phyloP scores from a whole-genome alignment of 2,888 invertebrate species.

The Kryphioiulus occultus region DNA sequence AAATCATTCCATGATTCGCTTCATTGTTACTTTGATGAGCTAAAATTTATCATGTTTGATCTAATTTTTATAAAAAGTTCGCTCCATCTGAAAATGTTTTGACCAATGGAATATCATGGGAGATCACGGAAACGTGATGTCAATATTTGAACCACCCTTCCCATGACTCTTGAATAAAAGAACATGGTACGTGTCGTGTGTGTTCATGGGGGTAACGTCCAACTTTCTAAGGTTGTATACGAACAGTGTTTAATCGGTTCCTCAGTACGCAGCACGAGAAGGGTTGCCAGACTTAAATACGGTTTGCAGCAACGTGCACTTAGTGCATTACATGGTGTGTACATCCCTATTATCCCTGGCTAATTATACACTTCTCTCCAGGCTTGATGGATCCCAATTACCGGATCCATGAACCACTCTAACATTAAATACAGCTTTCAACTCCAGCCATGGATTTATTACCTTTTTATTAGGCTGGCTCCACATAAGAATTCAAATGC shows the following conservation, averaged over 20 bases:
- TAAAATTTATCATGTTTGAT: too few species aligned
- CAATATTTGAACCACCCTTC: too few species aligned
- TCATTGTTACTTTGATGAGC: too few species aligned
- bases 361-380: conserved; percentile 32
- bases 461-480: conserved; percentile 1
- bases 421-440: conserved; percentile 3
- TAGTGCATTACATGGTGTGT: conserved; percentile 33
- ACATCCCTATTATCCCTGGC: conserved; percentile 25
- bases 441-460: conserved; percentile 8
- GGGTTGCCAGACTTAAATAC: background rate
- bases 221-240: background rate
- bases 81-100: too few species aligned
- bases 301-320: conserved; percentile 14
- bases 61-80: too few species aligned
- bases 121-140: too few species aligned
- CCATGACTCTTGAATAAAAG: too few species aligned
- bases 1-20: too few species aligned
- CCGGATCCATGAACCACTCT: conserved; percentile 29
- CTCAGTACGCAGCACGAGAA: background rate
- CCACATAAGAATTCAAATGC: conserved; percentile 10
- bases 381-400: conserved; percentile 33
- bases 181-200: too few species aligned
- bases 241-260: background rate
- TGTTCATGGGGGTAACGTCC: background rate
- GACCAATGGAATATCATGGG: too few species aligned